Evolutionary conservation across 2,888 invertebrate genomes (phyloP), one percentile per base, ranked within the genome.

Genomic region (Papilio elwesi): DNA sequence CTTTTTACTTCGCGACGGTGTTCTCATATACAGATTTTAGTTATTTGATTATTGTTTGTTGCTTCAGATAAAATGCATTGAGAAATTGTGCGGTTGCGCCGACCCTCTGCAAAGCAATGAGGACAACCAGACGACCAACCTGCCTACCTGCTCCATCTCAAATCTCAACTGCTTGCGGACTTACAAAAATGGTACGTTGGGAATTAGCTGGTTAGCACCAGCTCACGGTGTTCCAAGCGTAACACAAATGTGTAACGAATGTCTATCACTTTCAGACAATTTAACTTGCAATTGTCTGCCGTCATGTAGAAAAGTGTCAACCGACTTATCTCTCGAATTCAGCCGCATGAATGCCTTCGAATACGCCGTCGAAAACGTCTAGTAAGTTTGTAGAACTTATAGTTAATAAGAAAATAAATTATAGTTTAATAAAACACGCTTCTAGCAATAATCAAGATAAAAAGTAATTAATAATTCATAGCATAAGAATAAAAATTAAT

Each of bases 81-180:
- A 92, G 74, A 76, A 67, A 8, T 74, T 76, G 4, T 93, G 92
- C 75, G 87, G 90, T 0, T 93, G 93, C 71, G 80, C 81, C 0
- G 88, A 91, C 67, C 89, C 90, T 0, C 75, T 86, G 7, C 76
- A 78, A 1, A 62, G 26, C 16, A 62, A 63, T 10, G 74, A 71
- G 1, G 59, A 69, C 0, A 59, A 74, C 2, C 70, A 73, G 8
- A 13, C 55, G 0, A 73, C 65, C 2, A 13, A 66, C 0, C 76
- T 81, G 1, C 85, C 86, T 0, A 72, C 77, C 0, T 93, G 93
- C 73, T 70, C 81, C 0, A 65, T 86, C 6, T 70, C 75, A 6
- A 72, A 79, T 67, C 65, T 84, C 6, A 77, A 76, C 66, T 85
- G 85, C 68, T 74, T 82, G 15, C 75, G 79, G 51, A 73, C 66